phyloP scores from a whole-genome alignment of 1,140 invertebrate species.

The Brachionus koreanus region DNA sequence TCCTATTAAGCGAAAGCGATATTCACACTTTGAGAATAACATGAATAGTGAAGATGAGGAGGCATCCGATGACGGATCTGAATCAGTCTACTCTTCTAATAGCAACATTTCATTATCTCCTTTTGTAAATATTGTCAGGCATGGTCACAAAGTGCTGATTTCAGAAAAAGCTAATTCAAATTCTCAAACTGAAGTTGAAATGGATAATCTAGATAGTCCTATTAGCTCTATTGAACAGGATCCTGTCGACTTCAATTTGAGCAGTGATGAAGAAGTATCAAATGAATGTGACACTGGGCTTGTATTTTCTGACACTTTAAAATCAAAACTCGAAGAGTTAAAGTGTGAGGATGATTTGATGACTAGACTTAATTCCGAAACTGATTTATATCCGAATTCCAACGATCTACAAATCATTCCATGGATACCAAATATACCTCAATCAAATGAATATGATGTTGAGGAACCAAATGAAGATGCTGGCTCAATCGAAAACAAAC shows the following conservation, averaged over 20 bases:
- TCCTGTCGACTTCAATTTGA: background rate
- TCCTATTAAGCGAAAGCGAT: background rate
- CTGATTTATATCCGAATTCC: background rate
- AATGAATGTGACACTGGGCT: background rate
- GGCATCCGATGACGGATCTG: background rate
- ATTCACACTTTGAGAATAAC: background rate
- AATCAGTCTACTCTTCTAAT: background rate
- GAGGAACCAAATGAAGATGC: background rate
- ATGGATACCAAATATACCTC: conserved; percentile 13
- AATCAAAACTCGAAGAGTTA: background rate
- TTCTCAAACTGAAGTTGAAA: background rate
- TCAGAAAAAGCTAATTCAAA: background rate
- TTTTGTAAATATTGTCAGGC: background rate
- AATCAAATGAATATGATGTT: background rate
- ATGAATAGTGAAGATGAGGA: conserved; percentile 2
- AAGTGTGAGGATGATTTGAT: background rate
- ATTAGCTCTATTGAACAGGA: background rate
- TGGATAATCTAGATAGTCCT: background rate
- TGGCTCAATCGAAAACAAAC: background rate
- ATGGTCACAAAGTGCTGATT: background rate
- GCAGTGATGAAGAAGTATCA: background rate
- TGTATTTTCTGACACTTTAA: background rate
- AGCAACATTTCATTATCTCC: background rate
- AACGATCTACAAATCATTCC: conserved; percentile 3
- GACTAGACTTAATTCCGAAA: background rate